A percentile compares a stretch with the other conserved stretches of the same genome.
These are phyloP conservation scores for Hylyphantes graminicola DNA, from an alignment of 1,140 invertebrate species.

Conservation along the genomic window DNA sequence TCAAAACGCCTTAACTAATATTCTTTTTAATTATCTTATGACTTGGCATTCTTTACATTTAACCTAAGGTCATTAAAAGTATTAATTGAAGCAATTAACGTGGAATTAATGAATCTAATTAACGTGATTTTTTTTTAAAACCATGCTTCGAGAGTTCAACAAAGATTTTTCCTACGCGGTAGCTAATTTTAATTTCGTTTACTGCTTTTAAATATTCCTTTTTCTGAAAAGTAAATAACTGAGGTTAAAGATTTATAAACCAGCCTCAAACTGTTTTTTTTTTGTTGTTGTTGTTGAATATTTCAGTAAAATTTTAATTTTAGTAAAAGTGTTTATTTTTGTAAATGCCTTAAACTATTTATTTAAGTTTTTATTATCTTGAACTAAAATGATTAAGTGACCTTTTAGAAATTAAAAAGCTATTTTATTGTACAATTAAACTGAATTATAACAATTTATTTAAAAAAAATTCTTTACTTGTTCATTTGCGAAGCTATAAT, in stretches of 20 bases:
- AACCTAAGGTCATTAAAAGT: neutral
- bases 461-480: no score
- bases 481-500: no score
- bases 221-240: neutral
- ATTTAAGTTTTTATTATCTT: neutral
- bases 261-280: neutral
- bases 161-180: no score
- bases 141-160: no score
- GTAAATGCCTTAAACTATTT: neutral
- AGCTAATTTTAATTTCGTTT: neutral
- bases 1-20: neutral
- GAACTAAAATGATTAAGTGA: neutral
- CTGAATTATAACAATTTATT: no score
- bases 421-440: no score
- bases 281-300: neutral
- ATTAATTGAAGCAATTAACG: slow-evolving; percentile 13
- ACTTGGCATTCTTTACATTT: neutral
- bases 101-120: slow-evolving; percentile 9
- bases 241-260: neutral
- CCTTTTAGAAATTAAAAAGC: no score
- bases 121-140: slow-evolving; percentile 1
- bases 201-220: no score
- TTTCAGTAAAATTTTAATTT: neutral
- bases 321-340: neutral
- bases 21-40: neutral